Evolutionary conservation across 2,888 invertebrate genomes (phyloP).

Genomic region (Pegoplata infirma): DNA sequence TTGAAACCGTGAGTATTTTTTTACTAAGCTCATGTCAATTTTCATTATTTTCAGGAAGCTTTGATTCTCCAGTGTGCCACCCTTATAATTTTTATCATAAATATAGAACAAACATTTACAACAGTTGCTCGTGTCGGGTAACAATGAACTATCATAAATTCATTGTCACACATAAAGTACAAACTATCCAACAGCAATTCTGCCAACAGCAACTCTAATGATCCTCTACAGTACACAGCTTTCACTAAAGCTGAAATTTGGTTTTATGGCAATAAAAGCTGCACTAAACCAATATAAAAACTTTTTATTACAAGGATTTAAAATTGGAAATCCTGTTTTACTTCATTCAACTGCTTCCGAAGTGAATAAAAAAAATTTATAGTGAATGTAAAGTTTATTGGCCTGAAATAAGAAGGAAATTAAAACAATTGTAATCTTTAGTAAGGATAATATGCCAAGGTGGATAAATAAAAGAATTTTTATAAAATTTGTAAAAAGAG

Average conservation of each 20-base stretch:
- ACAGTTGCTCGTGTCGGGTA: constrained; percentile 12
- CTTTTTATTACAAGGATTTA: constrained; percentile 31
- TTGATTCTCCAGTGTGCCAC: no score
- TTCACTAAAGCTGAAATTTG: constrained; percentile 21
- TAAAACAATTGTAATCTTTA: constrained; percentile 24
- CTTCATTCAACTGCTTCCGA: not conserved
- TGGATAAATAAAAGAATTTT: not conserved
- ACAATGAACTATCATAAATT: constrained; percentile 33
- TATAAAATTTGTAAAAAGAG: not conserved
- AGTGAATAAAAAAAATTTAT: not conserved
- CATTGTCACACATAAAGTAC: constrained; percentile 33
- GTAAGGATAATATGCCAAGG: not conserved
- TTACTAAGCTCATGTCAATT: no score
- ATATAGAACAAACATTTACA: constrained; percentile 5
- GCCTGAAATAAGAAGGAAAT: constrained; percentile 28
- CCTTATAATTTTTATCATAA: constrained; percentile 10
- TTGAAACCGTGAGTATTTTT: no score
- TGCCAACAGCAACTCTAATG: constrained; percentile 25
- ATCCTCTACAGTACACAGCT: not conserved
- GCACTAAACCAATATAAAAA: constrained; percentile 30
- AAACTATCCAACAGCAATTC: constrained; percentile 43
- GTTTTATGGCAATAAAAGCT: constrained; percentile 47
- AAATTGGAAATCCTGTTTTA: not conserved
- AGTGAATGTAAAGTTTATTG: constrained; percentile 43
- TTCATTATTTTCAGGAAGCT: no score